phyloP scores from a whole-genome alignment of 2,113 vertebrate genomes.

The Sphyrna mokarran region DNA sequence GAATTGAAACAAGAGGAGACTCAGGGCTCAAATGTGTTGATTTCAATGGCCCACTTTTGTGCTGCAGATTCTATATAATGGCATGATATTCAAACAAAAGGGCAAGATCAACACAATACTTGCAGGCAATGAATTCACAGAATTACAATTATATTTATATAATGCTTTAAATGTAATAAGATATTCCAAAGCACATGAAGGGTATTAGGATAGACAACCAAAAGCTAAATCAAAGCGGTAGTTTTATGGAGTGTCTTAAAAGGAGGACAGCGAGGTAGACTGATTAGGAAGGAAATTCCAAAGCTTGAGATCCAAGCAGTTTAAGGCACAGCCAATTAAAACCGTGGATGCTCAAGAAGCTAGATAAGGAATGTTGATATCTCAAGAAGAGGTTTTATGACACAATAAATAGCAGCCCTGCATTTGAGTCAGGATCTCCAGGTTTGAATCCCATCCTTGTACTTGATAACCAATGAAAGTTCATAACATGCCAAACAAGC shows the following conservation, averaged over 20 bases:
- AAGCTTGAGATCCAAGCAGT: not conserved
- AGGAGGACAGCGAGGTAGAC: not conserved
- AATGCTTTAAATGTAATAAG: not conserved
- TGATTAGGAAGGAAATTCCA: not conserved
- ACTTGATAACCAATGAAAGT: not conserved
- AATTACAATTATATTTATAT: not conserved
- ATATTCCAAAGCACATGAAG: not conserved
- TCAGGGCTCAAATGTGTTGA: not conserved
- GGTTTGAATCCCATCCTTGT: not conserved
- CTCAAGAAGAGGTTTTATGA: not conserved
- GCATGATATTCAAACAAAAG: not conserved
- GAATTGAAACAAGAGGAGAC: not conserved
- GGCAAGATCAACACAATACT: not conserved
- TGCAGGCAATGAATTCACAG: not conserved
- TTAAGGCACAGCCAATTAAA: not conserved
- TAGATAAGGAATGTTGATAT: not conserved
- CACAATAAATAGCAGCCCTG: not conserved
- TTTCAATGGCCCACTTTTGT: not conserved
- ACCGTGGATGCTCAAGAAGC: not conserved
- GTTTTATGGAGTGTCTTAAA: not conserved
- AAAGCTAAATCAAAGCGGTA: not conserved
- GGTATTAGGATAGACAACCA: not conserved
- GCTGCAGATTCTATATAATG: not conserved
- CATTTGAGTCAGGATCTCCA: not conserved
- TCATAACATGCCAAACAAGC: not conserved